A percentile compares a stretch with the other conserved stretches of the same genome.
phyloP scores from a whole-genome alignment of 2,888 invertebrate species.

The Morpho deidamia region DNA sequence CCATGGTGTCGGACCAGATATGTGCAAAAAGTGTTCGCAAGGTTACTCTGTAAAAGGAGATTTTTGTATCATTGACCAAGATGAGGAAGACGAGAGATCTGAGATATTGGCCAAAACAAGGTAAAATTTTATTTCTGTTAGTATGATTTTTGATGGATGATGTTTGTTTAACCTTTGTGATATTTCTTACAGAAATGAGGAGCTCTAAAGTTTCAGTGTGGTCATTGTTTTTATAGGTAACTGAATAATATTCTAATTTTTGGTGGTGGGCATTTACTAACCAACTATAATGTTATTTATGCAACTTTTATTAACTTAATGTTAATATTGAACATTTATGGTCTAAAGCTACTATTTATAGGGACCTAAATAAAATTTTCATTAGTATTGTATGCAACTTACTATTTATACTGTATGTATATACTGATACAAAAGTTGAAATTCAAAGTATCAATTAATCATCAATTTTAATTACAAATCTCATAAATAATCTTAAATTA shows the following conservation, averaged over 20 bases:
- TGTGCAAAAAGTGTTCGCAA: conserved; percentile 89
- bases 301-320: too few relatives aligned
- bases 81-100: conserved; percentile 42
- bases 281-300: not conserved
- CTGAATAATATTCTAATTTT: conserved; percentile 29
- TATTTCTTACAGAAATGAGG: conserved; percentile 64
- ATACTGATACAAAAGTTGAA: too few relatives aligned
- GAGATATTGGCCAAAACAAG: conserved; percentile 54
- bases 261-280: conserved; percentile 40
- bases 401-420: too few relatives aligned
- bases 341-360: too few relatives aligned
- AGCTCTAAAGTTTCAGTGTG: conserved; percentile 45
- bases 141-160: conserved; percentile 13
- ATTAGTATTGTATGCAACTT: too few relatives aligned
- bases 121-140: conserved; percentile 31
- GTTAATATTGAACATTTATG: too few relatives aligned
- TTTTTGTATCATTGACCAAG: conserved; percentile 84
- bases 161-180: conserved; percentile 20
- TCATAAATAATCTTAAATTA: too few relatives aligned
- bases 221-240: conserved; percentile 47
- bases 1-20: conserved; percentile 93
- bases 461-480: too few relatives aligned
- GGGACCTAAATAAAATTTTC: too few relatives aligned
- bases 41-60: conserved; percentile 85
- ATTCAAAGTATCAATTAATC: too few relatives aligned